Evolutionary conservation across 2,888 invertebrate species (phyloP), one percentile per base, ranked within the genome.

Genomic region (Eumacrocentrus americanus): DNA sequence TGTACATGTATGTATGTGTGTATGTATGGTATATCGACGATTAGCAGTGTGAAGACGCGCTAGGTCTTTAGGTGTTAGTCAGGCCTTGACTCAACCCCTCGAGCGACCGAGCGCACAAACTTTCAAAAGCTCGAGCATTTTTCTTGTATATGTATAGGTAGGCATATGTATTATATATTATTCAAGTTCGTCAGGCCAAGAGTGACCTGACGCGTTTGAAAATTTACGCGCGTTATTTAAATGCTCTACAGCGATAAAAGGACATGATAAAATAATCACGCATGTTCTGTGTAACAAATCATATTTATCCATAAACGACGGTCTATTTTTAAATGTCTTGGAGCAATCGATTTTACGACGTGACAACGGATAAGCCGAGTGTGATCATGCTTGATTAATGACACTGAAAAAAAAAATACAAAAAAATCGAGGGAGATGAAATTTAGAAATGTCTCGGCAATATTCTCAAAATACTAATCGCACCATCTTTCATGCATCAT

Each of bases 311-410:
- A 16, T 42, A 42, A 42, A 18, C 9, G 2, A 40, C 38, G 11
- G 20, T 16, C 11, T 18, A 42, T 18, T 42, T 42, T 11, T 42
- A 18, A 18, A 18, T 42, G 9, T 9, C 20, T 42, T 42, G 14
- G n/a, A 2, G 3, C 16, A 16, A 42, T 42, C 42, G 42, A 42
- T 42, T 42, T 42, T 42, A 11, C n/a, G n/a, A n/a, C 42, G 20
- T 42, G 20, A 18, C 20, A 16, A 3, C 11, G 20, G 20, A 16
- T 42, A 42, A n/a, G 18, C 16, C 42, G 9, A 42, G n/a, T n/a
- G n/a, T 42, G 42, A 42, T 42, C 18, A 11, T 20, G 42, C 42
- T 18, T 42, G 42, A 42, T 42, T 42, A 42, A 42, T 42, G 11
- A 4, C 42, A 42, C 6, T 42, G n/a, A 42, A 20, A n/a, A 16